Percentiles rank a stretch among this genome's conserved stretches.
Conservation (phyloP, 2,888 invertebrate genomes). For the Dasypolia templi region DNA sequence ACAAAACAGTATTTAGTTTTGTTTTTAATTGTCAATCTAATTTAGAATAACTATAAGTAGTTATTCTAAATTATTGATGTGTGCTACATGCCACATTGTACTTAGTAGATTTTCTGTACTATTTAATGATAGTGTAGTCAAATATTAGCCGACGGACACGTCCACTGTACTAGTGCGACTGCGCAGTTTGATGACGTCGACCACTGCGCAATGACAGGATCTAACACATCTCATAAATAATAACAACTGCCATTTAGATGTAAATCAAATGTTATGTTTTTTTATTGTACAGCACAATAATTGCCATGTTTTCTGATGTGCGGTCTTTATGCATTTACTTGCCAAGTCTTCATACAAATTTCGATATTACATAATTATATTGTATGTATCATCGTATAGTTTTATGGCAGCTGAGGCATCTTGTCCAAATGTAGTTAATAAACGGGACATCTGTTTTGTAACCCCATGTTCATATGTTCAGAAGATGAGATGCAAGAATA, state of each 20-base stretch:
- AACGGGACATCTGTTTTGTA: not conserved
- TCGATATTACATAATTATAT: slow-evolving; percentile 7
- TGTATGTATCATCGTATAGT: not conserved
- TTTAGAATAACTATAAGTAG: not conserved
- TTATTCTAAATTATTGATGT: too few species aligned
- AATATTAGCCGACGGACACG: slow-evolving; percentile 43
- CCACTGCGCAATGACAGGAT: slow-evolving; percentile 47
- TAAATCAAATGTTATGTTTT: not conserved
- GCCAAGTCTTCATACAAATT: not conserved
- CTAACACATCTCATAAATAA: slow-evolving; percentile 45
- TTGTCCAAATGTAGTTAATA: not conserved
- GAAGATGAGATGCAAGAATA: not conserved
- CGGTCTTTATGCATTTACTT: not conserved
- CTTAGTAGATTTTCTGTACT: slow-evolving; percentile 12
- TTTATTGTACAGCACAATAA: slow-evolving; percentile 7
- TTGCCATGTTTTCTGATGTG: not conserved
- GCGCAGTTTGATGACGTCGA: slow-evolving; percentile 49
- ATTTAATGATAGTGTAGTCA: slow-evolving; percentile 8
- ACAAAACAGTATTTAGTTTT: not conserved
- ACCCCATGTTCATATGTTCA: not conserved
- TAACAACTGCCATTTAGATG: slow-evolving; percentile 23
- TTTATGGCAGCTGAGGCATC: not conserved
- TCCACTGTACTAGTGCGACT: slow-evolving; percentile 34
- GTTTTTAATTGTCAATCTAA: not conserved
- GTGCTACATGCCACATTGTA: not conserved